Evolutionary conservation across 2,888 invertebrate species (phyloP), one percentile per base, ranked within the genome.

Genomic region (Brassicogethes aeneus): DNA sequence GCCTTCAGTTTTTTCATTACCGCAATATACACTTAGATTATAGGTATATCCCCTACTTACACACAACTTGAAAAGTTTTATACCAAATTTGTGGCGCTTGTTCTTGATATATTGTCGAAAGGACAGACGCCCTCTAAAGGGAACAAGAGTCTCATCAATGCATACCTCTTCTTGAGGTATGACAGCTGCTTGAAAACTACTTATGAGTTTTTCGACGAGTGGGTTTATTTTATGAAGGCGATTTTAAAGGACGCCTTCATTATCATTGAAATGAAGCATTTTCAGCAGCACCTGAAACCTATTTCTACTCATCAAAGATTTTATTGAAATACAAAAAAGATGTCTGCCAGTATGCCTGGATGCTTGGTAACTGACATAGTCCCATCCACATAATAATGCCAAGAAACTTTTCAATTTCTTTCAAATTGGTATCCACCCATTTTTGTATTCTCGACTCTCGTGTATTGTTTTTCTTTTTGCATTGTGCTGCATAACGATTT

Each of bases 111-210:
- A 44, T 34, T 47, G 43, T 23, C 38, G 34, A 33, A 47, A 40
- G 13, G 32, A 12, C 7, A 43, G 41, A 12, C 46, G 42, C 16
- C 48, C 46, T 36, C 41, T 34, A 31, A 44, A 45, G 23, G 45
- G 48, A 41, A 47, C n/a, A n/a, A n/a, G n/a, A n/a, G n/a, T n/a
- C n/a, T n/a, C n/a, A n/a, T n/a, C n/a, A n/a, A n/a, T n/a, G 43
- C 43, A 51, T 42, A 52, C 34, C 29, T 43, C 42, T 41, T 50
- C 41, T 43, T 44, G 48, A 16, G 23, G 23, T 7, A 23, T 23
- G 10, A 7, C 5, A 7, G 10, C 23, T 23, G 5, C 23, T 23
- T 23, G 5, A 10, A 23, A 23, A 5, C 10, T 23, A 23, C 10
- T 10, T 7, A 10, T 23, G 7, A 23, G 23, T 23, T 7, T 5